Percentiles rank a stretch among this genome's conserved stretches.
Conservation (phyloP, 2,797 vertebrate genomes). For the Coccyzus lansbergi region DNA sequence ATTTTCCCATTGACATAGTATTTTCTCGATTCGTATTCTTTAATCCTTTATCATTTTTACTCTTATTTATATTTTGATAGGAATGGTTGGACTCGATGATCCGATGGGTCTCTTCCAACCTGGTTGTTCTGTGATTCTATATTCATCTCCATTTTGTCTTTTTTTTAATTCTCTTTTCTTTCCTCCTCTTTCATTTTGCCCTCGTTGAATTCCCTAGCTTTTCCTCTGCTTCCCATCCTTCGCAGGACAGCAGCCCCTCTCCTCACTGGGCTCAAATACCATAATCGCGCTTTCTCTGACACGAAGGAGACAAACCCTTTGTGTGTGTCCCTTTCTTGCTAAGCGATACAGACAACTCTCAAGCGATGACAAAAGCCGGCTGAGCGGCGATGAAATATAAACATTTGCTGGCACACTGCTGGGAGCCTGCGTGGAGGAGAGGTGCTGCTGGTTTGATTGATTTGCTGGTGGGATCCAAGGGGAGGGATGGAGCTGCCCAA, state of each 20-base stretch:
- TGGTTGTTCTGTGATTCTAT: no score
- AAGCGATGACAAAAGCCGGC: constrained; percentile 34
- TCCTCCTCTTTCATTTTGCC: not conserved
- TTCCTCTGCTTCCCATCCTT: not conserved
- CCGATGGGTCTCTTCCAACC: no score
- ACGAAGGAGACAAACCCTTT: not conserved
- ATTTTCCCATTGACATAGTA: not conserved
- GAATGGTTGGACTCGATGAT: no score
- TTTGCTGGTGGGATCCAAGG: constrained; percentile 42
- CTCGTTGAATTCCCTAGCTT: not conserved
- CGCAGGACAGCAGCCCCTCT: not conserved
- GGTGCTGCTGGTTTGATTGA: constrained; percentile 46
- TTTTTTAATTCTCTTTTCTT: not conserved
- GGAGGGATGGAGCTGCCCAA: constrained; percentile 34
- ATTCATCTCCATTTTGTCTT: not conserved
- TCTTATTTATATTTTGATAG: no score
- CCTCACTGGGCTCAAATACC: not conserved
- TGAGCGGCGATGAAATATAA: not conserved
- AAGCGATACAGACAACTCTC: constrained; percentile 3
- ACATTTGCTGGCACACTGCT: not conserved
- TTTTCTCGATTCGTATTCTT: not conserved
- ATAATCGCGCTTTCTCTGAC: not conserved
- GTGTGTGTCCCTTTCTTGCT: constrained; percentile 1
- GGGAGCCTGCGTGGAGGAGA: not conserved
- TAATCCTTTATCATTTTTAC: not conserved